Base-by-base conservation (phyloP, 1,140 invertebrate species). In the Yoshiicerus persimilis region DNA sequence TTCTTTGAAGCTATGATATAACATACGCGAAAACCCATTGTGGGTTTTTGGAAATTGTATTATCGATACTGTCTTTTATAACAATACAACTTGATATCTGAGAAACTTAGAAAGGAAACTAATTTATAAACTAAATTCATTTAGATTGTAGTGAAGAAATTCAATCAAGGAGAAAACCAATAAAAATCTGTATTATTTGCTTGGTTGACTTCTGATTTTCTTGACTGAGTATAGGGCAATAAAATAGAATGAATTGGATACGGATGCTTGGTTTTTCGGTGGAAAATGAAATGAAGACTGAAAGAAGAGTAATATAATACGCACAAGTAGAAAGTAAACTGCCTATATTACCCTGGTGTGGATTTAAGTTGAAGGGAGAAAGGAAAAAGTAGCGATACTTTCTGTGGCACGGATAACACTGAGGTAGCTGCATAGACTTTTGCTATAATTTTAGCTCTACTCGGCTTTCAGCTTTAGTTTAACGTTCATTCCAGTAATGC, bases 231-330 rank as follows among this genome's bases (percentile, higher is more conserved):
- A 80, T 80, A 80, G 32, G 20, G 34, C 75, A 80, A 80, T 80
- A 80, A 34, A 80, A 80, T 80, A 38, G 75, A 80, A 80, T 80
- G 34, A 80, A 80, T 80, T 80, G 75, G 75, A 34, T 80, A 80
- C 75, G 75, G 30, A 36, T 80, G 75, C 75, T 36, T 34, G 75
- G 30, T 34, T 80, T 32, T 80, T 34, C 34, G 16, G 20, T 16
- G 75, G 34, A 80, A 80, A 80, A 80, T 80, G 75, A 80, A 80
- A 80, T 80, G 75, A 38, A 80, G 75, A 80, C 75, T n/a, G 75
- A 80, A 80, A 80, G 32, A 30, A 41, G 39, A 56, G 47, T 56
- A 56, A 70, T 70, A 70, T 16, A 80, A 80, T 80, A 32, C 30
- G 9, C 38, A 38, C n/a, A 20, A 56, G 47, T n/a, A 56, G 20